Percentiles rank a stretch among this genome's conserved stretches.
These are phyloP conservation scores for Syndactyla subalaris DNA, from an alignment of 2,797 vertebrate species.

Conservation along the genomic window DNA sequence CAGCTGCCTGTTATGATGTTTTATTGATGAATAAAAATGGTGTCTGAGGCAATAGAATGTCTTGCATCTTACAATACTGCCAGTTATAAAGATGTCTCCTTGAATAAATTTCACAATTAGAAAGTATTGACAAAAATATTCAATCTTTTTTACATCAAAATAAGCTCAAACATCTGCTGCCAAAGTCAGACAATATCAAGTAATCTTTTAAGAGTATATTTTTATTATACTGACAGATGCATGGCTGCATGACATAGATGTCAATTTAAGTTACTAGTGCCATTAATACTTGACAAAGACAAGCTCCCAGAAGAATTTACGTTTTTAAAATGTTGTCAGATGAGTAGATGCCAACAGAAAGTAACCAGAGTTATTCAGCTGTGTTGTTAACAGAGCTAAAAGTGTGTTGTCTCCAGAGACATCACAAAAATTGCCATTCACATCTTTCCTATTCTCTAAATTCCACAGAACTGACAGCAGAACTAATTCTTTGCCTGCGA, in stretches of 20 bases:
- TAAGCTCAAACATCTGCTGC: constrained; percentile 68
- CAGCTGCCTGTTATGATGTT: constrained; percentile 62
- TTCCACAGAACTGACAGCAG: not conserved
- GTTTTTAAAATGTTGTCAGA: constrained; percentile 63
- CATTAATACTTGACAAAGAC: constrained; percentile 69
- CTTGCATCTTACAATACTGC: constrained; percentile 6
- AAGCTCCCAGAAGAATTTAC: constrained; percentile 58
- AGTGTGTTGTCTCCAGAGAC: constrained; percentile 49
- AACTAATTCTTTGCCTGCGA: not conserved
- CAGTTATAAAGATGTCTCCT: constrained; percentile 60
- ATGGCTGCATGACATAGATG: constrained; percentile 66
- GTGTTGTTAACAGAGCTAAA: constrained; percentile 50
- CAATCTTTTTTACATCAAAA: constrained; percentile 70
- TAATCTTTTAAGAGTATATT: constrained; percentile 63
- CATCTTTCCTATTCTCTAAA: not conserved
- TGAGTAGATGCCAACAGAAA: constrained; percentile 39
- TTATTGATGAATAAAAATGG: constrained; percentile 73
- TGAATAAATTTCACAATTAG: constrained; percentile 68
- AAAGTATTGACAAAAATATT: constrained; percentile 70
- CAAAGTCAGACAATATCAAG: constrained; percentile 64
- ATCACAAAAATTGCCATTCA: not conserved
- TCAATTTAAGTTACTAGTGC: constrained; percentile 69
- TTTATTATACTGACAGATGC: constrained; percentile 69
- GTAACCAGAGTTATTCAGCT: constrained; percentile 32
- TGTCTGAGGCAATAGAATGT: constrained; percentile 39